Evolutionary conservation across 2,888 invertebrate genomes (phyloP).

Genomic region (Caenorhabditis doughertyi): DNA sequence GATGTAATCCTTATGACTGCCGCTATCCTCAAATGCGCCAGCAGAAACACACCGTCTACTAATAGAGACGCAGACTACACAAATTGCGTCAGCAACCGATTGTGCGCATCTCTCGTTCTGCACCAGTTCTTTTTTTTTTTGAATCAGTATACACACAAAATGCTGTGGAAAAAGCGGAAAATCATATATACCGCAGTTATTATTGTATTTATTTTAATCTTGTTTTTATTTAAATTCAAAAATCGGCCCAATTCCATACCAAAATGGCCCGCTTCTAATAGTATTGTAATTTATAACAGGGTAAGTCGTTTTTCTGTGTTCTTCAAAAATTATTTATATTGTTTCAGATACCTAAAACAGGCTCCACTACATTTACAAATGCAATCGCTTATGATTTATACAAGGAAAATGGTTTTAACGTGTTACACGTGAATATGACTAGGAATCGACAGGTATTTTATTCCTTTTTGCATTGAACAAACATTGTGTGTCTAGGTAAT

Average conservation of each 20-base stretch:
- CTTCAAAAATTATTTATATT: neutral
- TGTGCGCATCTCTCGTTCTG: neutral
- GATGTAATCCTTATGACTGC: neutral
- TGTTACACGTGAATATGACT: slow-evolving; percentile 95
- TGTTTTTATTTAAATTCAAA: slow-evolving; percentile 19
- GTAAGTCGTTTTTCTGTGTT: slow-evolving; percentile 47
- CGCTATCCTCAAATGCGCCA: neutral
- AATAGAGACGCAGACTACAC: slow-evolving; percentile 18
- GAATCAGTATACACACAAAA: neutral
- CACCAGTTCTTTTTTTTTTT: slow-evolving; percentile 23
- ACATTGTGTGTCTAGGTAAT: slow-evolving; percentile 86
- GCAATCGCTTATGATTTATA: slow-evolving; percentile 81
- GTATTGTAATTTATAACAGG: slow-evolving; percentile 72
- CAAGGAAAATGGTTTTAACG: slow-evolving; percentile 85
- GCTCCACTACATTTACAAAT: slow-evolving; percentile 81
- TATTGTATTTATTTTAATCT: slow-evolving; percentile 24
- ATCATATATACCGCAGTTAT: slow-evolving; percentile 12
- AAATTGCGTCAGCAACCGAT: slow-evolving; percentile 6
- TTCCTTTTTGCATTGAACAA: neutral
- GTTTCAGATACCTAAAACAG: slow-evolving; percentile 81
- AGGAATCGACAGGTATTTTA: slow-evolving; percentile 88
- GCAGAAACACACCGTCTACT: neutral
- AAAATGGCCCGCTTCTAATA: slow-evolving; percentile 36
- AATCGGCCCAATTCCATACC: neutral
- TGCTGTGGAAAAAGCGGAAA: slow-evolving; percentile 50